Base-by-base conservation (phyloP, 2,888 invertebrate species). In the Rhamphomyia laevipes region DNA sequence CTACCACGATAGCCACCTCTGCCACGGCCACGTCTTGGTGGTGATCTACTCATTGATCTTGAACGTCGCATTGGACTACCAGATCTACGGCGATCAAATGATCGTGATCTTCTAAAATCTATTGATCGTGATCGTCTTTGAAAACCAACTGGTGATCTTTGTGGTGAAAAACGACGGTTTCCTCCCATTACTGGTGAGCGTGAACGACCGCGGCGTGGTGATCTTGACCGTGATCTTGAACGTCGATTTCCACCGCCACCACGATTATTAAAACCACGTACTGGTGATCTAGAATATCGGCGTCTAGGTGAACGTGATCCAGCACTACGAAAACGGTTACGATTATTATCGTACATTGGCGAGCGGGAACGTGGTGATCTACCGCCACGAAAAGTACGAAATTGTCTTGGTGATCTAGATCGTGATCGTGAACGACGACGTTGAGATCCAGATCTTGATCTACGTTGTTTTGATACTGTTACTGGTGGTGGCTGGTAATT, bases 1-100 rank as follows among this genome's bases (percentile, higher is more conserved):
- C 76, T 75, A 46, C 80, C 76, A 37, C 77, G 74, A 64, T 74
- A 75, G 49, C 73, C 72, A 75, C 50, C 49, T 16, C 50, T 43
- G 35, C 51, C 30, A 12, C 53, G 35, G 31, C 51, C 51, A 11
- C 53, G 51, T 43, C 52, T 46, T 11, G 50, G 41, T 27, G 45
- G 44, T 15, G 53, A 46, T 44, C 53, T 54, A 27, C 23, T 27
- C 4, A 27, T 27, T 7, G 23, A 27, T 2, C 59, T 52, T 12
- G 58, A 58, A 15, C 63, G 58, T 6, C 56, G 54, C 11, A 5
- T 45, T 4, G 23, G 45, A 31, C 16, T 15, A 15, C 48, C 43
- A 12, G 38, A 37, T 7, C 38, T 16, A 9, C 48, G 50, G 5
- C 54, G 51, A 15, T 46, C 40, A 16, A 53, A 56, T 16, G 63